Percentiles rank a stretch among this genome's conserved stretches.
These are phyloP conservation scores for Lynx canadensis DNA, from an alignment of 2,113 vertebrate species.

Conservation along the genomic window DNA sequence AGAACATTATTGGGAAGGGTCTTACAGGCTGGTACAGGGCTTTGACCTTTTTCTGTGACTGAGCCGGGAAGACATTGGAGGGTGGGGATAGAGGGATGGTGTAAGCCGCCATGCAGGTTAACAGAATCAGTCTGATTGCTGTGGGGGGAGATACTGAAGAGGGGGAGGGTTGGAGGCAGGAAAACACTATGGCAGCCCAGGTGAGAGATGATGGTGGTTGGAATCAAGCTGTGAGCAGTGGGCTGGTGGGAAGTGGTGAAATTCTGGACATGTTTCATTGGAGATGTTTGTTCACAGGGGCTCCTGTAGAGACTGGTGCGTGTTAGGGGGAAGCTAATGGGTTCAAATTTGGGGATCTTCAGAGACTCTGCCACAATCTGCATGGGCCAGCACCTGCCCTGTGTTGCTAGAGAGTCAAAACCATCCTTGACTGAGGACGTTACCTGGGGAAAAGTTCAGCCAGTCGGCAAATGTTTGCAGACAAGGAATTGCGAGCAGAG, in stretches of 20 bases:
- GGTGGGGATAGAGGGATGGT: background rate
- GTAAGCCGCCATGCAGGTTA: background rate
- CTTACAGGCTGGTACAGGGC: background rate
- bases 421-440: background rate
- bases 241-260: background rate
- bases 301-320: background rate
- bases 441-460: background rate
- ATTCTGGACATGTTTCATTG: background rate
- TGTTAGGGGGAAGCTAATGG: background rate
- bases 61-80: background rate
- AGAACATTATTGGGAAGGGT: background rate
- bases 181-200: background rate
- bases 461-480: background rate
- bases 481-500: background rate
- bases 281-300: background rate
- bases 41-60: background rate
- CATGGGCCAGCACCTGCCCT: background rate
- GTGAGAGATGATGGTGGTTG: background rate
- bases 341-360: background rate
- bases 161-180: background rate
- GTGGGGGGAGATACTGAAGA: background rate
- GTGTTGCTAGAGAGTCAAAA: background rate
- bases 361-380: background rate
- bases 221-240: background rate
- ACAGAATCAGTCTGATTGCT: background rate